Conservation (phyloP, 2,113 vertebrate genomes). For the Dipodomys spectabilis region DNA sequence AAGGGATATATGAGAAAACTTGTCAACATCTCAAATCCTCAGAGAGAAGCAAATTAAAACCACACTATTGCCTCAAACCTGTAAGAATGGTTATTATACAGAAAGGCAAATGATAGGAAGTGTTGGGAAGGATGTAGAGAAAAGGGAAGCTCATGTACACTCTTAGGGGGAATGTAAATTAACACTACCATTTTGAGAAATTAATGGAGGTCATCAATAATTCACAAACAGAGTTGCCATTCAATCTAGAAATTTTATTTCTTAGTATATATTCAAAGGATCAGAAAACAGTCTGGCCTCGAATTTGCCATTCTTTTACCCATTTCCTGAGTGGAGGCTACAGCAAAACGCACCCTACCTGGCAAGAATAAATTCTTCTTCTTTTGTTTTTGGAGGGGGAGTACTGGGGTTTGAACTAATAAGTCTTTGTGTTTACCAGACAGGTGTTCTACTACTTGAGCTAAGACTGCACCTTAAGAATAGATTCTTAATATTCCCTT, state of each 20-base stretch:
- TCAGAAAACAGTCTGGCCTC: no score
- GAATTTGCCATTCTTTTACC: no score
- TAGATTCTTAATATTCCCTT: not conserved
- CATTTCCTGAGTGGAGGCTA: no score
- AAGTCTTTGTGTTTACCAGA: no score
- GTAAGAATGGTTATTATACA: not conserved
- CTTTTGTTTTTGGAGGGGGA: no score
- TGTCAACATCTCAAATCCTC: not conserved
- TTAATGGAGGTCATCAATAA: not conserved
- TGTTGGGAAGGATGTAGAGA: not conserved
- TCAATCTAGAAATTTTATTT: not conserved
- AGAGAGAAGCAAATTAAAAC: not conserved
- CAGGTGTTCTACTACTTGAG: no score
- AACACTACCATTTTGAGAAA: not conserved
- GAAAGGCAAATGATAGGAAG: not conserved
- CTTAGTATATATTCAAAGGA: not conserved
- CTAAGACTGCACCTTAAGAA: not conserved
- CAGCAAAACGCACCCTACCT: no score
- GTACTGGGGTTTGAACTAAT: no score
- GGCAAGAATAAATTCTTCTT: no score
- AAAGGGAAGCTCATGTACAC: not conserved
- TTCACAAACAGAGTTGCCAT: not conserved
- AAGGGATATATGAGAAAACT: not conserved
- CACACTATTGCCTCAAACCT: not conserved
- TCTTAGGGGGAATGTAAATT: not conserved